Percentiles rank a stretch among this genome's conserved stretches.
These are phyloP conservation scores for Sipunculus nudus DNA, from an alignment of 2,888 invertebrate species.

Conservation along the genomic window DNA sequence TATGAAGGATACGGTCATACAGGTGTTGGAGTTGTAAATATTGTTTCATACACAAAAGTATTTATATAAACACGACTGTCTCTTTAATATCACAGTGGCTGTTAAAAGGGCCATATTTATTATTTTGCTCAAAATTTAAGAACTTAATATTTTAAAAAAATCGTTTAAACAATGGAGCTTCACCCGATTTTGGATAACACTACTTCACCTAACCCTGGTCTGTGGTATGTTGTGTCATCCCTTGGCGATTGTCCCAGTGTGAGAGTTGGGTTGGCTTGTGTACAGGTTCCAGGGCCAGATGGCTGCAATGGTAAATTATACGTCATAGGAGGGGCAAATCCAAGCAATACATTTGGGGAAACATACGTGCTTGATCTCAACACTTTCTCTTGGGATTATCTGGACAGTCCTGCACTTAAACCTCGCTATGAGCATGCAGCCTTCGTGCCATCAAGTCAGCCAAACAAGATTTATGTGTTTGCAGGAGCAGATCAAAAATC, in stretches of 20 bases:
- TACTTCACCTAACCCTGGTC: slow-evolving; percentile 50
- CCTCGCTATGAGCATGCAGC: slow-evolving; percentile 64
- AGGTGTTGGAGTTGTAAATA: too few species aligned
- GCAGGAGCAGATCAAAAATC: slow-evolving; percentile 63
- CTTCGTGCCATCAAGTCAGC: slow-evolving; percentile 47
- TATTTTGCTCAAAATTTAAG: too few species aligned
- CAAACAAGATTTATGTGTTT: slow-evolving; percentile 58
- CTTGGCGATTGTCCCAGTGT: slow-evolving; percentile 61
- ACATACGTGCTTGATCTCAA: slow-evolving; percentile 59
- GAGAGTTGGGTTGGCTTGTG: slow-evolving; percentile 63
- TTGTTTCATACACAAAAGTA: too few species aligned
- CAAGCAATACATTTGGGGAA: slow-evolving; percentile 62
- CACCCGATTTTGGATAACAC: slow-evolving; percentile 59
- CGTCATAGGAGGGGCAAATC: slow-evolving; percentile 66
- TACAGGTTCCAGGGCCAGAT: slow-evolving; percentile 47
- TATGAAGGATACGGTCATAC: too few species aligned
- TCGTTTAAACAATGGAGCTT: slow-evolving; percentile 56
- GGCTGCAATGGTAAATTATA: slow-evolving; percentile 49
- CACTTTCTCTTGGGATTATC: slow-evolving; percentile 59
- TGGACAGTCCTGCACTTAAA: slow-evolving; percentile 48
- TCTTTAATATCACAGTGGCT: too few species aligned
- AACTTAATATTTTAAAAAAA: too few species aligned
- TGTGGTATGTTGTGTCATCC: slow-evolving; percentile 64
- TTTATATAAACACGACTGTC: too few species aligned
- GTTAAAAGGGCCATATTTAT: too few species aligned